These are phyloP conservation scores for Chionomys nivalis DNA, from an alignment of 2,113 vertebrate species.

Conservation along the genomic window DNA sequence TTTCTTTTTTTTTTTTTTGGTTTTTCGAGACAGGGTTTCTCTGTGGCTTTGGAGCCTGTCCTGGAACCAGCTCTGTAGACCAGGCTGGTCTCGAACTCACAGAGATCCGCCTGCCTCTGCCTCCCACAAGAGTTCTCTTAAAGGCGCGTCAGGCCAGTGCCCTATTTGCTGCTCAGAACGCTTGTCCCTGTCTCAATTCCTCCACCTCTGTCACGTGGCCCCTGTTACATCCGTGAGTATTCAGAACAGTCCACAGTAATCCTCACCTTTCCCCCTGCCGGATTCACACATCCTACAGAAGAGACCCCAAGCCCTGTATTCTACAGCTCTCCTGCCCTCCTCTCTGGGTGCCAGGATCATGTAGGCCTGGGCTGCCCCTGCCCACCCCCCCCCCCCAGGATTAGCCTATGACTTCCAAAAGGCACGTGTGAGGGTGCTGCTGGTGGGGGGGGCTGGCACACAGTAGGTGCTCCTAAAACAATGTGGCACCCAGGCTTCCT, in stretches of 20 bases:
- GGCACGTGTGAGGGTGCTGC: background rate
- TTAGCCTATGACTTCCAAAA: background rate
- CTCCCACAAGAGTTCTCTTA: background rate
- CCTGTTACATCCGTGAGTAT: background rate
- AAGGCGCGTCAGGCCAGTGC: background rate
- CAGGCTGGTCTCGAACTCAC: too few relatives aligned
- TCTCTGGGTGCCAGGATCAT: background rate
- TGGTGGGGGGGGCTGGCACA: background rate
- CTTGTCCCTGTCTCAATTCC: background rate
- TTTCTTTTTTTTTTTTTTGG: too few relatives aligned
- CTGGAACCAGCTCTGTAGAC: too few relatives aligned
- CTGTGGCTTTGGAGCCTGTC: too few relatives aligned
- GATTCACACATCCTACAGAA: background rate
- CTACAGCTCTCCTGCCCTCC: background rate
- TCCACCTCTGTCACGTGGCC: background rate
- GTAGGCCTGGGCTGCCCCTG: background rate
- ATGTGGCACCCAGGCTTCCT: background rate
- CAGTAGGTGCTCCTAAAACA: constrained; percentile 3
- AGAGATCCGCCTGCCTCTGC: too few relatives aligned
- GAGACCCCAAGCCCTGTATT: background rate
- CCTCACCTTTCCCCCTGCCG: background rate
- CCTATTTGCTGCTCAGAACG: background rate
- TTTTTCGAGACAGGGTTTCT: too few relatives aligned
- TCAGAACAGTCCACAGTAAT: background rate
- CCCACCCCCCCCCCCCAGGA: background rate